Conservation (phyloP, 2,113 vertebrate genomes). For the Eonycteris spelaea region DNA sequence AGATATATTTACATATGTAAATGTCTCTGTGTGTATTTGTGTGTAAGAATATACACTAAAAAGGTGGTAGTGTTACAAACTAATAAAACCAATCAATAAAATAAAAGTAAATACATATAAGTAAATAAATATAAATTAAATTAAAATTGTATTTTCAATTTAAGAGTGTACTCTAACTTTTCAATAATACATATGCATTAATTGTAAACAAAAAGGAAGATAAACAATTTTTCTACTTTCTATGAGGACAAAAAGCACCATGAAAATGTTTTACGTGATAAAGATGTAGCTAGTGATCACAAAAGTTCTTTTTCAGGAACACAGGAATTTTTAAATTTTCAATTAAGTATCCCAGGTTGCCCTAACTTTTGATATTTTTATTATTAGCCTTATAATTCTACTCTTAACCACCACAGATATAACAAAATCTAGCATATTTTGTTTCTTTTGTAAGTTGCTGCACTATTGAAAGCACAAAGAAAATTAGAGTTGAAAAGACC, state of each 20-base stretch:
- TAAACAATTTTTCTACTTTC: neutral
- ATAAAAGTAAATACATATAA: neutral
- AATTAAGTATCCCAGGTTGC: neutral
- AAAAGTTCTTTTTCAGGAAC: neutral
- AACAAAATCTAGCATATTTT: neutral
- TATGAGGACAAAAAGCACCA: neutral
- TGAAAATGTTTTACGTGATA: neutral
- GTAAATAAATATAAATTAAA: too few relatives aligned
- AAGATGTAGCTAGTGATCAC: neutral
- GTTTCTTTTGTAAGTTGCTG: conserved; percentile 2
- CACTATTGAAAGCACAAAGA: neutral
- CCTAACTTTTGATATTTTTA: neutral
- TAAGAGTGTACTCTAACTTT: neutral
- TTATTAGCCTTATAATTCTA: conserved; percentile 7
- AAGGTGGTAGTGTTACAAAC: neutral
- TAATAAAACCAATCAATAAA: neutral
- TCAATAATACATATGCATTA: neutral
- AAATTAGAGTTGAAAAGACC: conserved; percentile 7
- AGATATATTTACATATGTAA: neutral
- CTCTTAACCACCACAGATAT: neutral
- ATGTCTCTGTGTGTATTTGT: neutral
- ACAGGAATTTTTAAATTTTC: neutral
- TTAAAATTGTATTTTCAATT: neutral
- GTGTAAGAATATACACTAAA: neutral
- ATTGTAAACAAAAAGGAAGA: neutral